Evolutionary conservation across 2,113 vertebrate genomes (phyloP).

Genomic region (Notothenia rossii): DNA sequence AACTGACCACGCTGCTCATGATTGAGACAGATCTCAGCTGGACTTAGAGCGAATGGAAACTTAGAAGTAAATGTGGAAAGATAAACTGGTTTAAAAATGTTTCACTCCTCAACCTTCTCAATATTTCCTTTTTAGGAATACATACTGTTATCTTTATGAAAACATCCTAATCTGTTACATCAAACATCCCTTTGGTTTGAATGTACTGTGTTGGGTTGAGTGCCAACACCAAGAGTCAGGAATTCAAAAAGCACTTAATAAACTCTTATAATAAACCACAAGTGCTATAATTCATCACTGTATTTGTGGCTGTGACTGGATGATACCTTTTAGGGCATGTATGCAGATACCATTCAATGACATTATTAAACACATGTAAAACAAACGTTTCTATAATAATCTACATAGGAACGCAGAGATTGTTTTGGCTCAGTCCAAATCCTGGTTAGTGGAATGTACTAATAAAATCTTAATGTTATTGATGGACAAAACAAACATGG

Average conservation of each 20-base stretch:
- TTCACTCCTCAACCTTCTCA: constrained; percentile 1
- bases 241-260: constrained; percentile 16
- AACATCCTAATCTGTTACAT: constrained; percentile 27
- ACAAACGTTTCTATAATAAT: constrained; percentile 33
- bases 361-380: constrained; percentile 19
- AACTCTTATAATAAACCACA: constrained; percentile 29
- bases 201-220: constrained; percentile 9
- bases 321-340: constrained; percentile 57
- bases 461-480: constrained; percentile 25
- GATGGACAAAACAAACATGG: constrained; percentile 28
- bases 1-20: neutral
- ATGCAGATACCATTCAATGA: constrained; percentile 57
- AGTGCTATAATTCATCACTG: constrained; percentile 21
- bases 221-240: constrained; percentile 13
- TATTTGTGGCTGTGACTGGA: constrained; percentile 36
- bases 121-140: constrained; percentile 6
- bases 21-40: constrained; percentile 1
- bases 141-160: constrained; percentile 9
- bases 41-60: constrained; percentile 58
- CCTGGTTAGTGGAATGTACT: constrained; percentile 56
- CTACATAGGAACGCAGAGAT: constrained; percentile 36
- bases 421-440: constrained; percentile 46
- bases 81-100: constrained; percentile 5
- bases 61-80: neutral
- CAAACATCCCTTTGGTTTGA: constrained; percentile 18